Conservation (phyloP, 2,113 vertebrate genomes). For the Sebastes schlegelii region DNA sequence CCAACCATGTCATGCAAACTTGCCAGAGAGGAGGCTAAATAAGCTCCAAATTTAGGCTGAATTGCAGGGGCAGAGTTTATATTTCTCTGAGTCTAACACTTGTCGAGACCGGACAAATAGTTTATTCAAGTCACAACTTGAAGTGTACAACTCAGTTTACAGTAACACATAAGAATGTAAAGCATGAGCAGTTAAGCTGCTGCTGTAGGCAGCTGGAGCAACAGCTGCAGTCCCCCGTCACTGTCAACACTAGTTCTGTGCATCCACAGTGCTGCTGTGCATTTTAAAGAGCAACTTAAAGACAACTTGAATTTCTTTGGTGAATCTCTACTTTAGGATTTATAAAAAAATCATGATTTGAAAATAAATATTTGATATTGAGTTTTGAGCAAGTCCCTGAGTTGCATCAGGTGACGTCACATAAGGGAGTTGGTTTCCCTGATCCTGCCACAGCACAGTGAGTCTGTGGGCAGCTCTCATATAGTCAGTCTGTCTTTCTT, state of each 20-base stretch:
- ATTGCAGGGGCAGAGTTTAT: no score
- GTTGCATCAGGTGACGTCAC: neutral
- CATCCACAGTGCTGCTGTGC: neutral
- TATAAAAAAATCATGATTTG: no score
- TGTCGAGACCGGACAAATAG: neutral
- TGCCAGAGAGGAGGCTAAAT: no score
- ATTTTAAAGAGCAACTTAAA: neutral
- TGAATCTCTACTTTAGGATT: neutral
- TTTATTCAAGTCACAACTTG: neutral
- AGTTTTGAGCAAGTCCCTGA: neutral
- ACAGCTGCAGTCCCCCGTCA: neutral
- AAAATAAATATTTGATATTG: neutral
- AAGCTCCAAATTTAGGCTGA: no score
- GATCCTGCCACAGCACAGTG: no score
- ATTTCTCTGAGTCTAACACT: no score
- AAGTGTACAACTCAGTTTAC: neutral
- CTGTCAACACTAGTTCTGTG: neutral
- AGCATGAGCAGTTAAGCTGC: neutral
- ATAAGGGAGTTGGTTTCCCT: no score
- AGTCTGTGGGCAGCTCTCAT: no score
- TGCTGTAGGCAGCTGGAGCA: neutral
- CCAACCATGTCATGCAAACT: no score
- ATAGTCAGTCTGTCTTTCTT: no score
- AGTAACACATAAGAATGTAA: neutral
- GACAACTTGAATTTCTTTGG: neutral